These are phyloP conservation scores for Equus quagga DNA, from an alignment of 2,113 vertebrate genomes.

Conservation along the genomic window DNA sequence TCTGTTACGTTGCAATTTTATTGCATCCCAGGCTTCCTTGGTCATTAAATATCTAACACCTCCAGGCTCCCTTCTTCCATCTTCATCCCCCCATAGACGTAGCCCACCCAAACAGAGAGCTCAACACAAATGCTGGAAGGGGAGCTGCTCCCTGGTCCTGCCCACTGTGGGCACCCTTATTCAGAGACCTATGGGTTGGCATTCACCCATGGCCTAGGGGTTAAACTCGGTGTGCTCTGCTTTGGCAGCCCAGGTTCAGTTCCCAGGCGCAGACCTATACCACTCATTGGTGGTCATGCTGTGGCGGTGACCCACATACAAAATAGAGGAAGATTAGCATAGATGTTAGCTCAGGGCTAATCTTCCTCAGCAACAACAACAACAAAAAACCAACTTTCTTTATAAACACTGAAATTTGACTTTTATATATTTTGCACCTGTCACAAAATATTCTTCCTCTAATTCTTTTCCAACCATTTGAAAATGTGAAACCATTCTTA, in stretches of 20 bases:
- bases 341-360: too few relatives aligned
- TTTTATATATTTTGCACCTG: background rate
- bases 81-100: accelerated
- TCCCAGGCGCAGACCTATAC: too few relatives aligned
- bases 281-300: too few relatives aligned
- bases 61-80: background rate
- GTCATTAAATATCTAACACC: background rate
- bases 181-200: background rate
- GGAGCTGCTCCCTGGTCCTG: background rate
- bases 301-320: too few relatives aligned
- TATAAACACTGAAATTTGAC: background rate
- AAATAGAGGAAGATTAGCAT: too few relatives aligned
- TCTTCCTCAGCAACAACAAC: too few relatives aligned
- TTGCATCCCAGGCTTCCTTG: background rate
- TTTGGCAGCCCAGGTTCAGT: too few relatives aligned
- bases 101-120: too few relatives aligned
- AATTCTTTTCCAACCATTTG: background rate
- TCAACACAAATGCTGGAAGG: accelerated
- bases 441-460: background rate
- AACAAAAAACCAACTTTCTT: background rate
- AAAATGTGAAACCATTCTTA: background rate
- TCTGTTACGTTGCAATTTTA: accelerated
- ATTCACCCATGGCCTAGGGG: too few relatives aligned
- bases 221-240: too few relatives aligned
- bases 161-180: background rate